Evolutionary conservation across 1,140 invertebrate species (phyloP), one percentile per base, ranked within the genome.

Genomic region (Drosophila melanica): DNA sequence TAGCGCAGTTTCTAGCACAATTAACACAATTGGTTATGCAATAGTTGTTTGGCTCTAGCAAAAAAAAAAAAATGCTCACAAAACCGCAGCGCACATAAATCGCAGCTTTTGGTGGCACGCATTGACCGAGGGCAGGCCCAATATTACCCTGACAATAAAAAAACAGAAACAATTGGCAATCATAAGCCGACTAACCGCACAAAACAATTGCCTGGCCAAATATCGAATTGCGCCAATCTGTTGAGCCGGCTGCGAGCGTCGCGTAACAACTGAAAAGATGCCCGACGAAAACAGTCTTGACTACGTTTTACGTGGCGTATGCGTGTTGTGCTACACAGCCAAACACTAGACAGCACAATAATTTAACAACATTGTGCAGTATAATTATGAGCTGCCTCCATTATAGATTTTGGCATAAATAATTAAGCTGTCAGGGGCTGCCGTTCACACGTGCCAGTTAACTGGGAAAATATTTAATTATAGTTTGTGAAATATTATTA

Each of bases 261-360:
- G 77, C 68, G 59, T 67, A 70, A 79, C 72, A 81, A 77, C 82
- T 86, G 69, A 63, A 41, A 58, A 44, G 37, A 72, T 42, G 53
- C 39, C 12, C 30, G 6, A 27, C 48, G 33, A 11, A 68, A 74
- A 75, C 63, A 7, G 73, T 64, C 64, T 59, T 45, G 62, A 54
- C 18, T 37, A n/a, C 35, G 47, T 59, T 18, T 23, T 39, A 81
- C 58, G 58, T 53, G 68, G 82, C 75, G 84, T 86, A 86, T 86
- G 79, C 75, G 79, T 86, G 79, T 39, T 75, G 18, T 59, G 30
- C n/a, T 45, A 7, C 30, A n/a, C 23, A 44, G n/a, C 48, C 9
- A 35, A 59, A 51, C 80, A 79, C 76, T 84, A 42, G 72, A 41
- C 53, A 84, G 41, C 80, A 66, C 42, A 39, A 45, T 54, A 57